phyloP scores from a whole-genome alignment of 1,140 invertebrate species.

The Neodiprion pinetum region DNA sequence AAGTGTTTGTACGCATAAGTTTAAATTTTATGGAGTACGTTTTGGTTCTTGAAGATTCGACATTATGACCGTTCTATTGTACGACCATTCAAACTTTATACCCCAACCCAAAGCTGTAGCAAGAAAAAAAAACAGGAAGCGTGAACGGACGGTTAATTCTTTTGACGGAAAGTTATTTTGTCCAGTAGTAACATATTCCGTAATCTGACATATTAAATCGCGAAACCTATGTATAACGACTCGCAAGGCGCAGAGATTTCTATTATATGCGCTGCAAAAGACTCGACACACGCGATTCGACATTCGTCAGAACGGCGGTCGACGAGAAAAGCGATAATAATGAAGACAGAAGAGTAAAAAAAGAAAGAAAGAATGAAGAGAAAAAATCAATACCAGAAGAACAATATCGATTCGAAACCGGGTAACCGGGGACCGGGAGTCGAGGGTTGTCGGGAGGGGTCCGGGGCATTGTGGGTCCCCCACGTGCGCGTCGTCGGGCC shows the following conservation, averaged over 20 bases:
- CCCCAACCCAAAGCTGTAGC: too few relatives aligned
- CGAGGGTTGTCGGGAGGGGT: neutral
- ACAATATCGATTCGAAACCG: conserved; percentile 43
- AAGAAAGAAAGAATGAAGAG: conserved; percentile 24
- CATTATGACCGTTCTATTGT: too few relatives aligned
- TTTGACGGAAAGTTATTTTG: too few relatives aligned
- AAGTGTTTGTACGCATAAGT: too few relatives aligned
- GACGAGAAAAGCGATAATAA: conserved; percentile 7
- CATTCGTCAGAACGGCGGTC: neutral
- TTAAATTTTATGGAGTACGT: too few relatives aligned
- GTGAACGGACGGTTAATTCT: too few relatives aligned
- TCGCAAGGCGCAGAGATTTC: neutral
- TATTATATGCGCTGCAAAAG: neutral
- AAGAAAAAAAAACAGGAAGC: too few relatives aligned
- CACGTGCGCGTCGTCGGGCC: conserved; percentile 3
- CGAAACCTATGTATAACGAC: neutral
- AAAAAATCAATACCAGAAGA: conserved; percentile 49
- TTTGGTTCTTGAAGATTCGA: too few relatives aligned
- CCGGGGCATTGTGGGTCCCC: conserved; percentile 30
- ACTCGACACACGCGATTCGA: conserved; percentile 18
- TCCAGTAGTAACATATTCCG: too few relatives aligned
- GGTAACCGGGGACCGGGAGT: conserved; percentile 26
- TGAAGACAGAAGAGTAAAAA: conserved; percentile 44
- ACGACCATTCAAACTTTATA: too few relatives aligned
- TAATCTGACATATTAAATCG: too few relatives aligned